Evolutionary conservation across 2,888 invertebrate genomes (phyloP).

Genomic region (Agriotes lineatus): DNA sequence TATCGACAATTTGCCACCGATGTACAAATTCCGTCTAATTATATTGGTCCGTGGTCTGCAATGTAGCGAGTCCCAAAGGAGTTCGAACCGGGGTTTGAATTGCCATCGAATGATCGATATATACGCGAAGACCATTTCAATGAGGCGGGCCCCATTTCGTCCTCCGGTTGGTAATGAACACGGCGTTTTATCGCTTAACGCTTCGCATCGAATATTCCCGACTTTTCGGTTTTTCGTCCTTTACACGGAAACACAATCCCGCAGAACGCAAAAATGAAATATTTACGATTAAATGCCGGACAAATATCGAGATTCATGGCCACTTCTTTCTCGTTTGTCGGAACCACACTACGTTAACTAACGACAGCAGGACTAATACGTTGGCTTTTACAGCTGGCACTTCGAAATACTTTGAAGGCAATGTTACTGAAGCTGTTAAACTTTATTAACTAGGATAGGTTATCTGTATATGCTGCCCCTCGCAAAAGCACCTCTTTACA

Average conservation of each 20-base stretch:
- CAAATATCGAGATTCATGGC: background rate
- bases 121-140: slow-evolving; percentile 44
- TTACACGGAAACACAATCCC: slow-evolving; percentile 1
- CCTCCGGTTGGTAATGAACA: slow-evolving; percentile 37
- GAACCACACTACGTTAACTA: too few species aligned
- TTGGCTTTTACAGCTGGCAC: too few species aligned
- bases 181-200: slow-evolving; percentile 33
- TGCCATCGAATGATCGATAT: slow-evolving; percentile 43
- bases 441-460: too few species aligned
- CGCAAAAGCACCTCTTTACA: too few species aligned
- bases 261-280: background rate
- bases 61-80: slow-evolving; percentile 47
- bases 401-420: too few species aligned
- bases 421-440: too few species aligned
- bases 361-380: too few species aligned
- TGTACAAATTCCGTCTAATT: slow-evolving; percentile 50
- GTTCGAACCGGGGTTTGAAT: slow-evolving; percentile 43
- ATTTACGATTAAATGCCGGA: background rate
- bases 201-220: slow-evolving; percentile 26
- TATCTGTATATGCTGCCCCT: too few species aligned
- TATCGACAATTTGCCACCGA: slow-evolving; percentile 43
- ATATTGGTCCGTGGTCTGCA: slow-evolving; percentile 45
- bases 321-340: too few species aligned
- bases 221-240: slow-evolving; percentile 5
- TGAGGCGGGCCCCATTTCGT: slow-evolving; percentile 37